These are phyloP conservation scores for Iguana delicatissima DNA, from an alignment of 2,797 vertebrate genomes.

Conservation along the genomic window DNA sequence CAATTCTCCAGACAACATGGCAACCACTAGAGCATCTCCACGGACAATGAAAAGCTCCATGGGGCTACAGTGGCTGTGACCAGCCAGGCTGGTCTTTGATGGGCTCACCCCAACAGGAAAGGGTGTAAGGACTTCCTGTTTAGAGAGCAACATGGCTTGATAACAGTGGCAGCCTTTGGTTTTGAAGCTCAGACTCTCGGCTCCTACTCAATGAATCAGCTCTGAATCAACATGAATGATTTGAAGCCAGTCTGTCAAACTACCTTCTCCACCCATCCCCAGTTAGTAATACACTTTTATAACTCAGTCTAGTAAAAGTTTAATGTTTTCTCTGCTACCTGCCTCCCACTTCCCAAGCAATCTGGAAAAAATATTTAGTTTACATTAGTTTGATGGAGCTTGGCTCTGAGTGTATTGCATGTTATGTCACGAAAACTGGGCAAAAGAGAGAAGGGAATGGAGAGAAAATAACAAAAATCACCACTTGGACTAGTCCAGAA, in stretches of 20 bases:
- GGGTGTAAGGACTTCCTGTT: neutral
- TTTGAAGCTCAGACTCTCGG: neutral
- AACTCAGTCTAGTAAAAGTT: neutral
- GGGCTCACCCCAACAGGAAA: neutral
- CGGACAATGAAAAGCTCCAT: too few species aligned
- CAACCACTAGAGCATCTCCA: too few species aligned
- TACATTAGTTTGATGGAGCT: neutral
- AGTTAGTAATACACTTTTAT: fast-evolving
- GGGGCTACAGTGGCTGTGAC: neutral
- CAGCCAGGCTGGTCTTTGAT: neutral
- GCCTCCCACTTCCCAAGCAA: neutral
- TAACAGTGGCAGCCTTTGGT: neutral
- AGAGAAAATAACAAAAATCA: neutral
- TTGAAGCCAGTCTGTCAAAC: neutral
- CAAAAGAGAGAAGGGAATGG: neutral
- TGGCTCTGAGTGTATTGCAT: neutral
- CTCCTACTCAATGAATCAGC: neutral
- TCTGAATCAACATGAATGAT: neutral
- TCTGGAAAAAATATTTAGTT: neutral
- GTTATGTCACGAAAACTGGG: fast-evolving
- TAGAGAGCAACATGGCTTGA: neutral
- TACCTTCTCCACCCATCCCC: too few species aligned
- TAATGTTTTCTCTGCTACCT: neutral
- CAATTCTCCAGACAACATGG: neutral
- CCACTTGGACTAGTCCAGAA: neutral